These are phyloP conservation scores for Geophilus truncorum DNA, from an alignment of 2,888 invertebrate genomes.

Conservation along the genomic window DNA sequence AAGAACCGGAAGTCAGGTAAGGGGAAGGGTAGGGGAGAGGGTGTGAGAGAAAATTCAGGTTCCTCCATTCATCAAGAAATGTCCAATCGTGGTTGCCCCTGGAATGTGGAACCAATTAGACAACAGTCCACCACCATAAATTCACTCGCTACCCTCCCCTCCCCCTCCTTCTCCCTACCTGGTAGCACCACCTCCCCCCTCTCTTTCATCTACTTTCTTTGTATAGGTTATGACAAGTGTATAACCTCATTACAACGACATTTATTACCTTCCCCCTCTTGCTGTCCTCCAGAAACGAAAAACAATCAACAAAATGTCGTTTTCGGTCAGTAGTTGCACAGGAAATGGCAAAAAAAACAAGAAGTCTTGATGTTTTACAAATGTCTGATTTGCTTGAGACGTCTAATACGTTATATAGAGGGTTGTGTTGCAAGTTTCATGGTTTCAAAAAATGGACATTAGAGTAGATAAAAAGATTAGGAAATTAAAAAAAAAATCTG, in stretches of 20 bases:
- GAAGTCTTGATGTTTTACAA: too few relatives aligned
- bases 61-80: slow-evolving; percentile 20
- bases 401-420: background rate
- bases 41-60: slow-evolving; percentile 20
- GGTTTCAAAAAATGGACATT: background rate
- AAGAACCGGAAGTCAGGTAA: background rate
- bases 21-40: background rate
- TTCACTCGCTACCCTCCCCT: background rate
- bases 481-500: background rate
- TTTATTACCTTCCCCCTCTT: background rate
- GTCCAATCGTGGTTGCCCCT: slow-evolving; percentile 20
- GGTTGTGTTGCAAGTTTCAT: background rate
- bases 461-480: background rate
- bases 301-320: background rate
- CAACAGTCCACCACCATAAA: slow-evolving; percentile 20
- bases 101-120: slow-evolving; percentile 20
- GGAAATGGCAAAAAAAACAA: background rate
- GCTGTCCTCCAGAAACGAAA: background rate
- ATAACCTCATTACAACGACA: background rate
- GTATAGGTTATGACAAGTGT: slow-evolving; percentile 11
- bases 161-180: background rate
- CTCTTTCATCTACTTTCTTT: background rate
- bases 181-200: background rate
- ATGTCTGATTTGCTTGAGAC: too few relatives aligned
- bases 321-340: background rate